Base-by-base conservation (phyloP, 2,113 vertebrate species). In the Eurypyga helias region DNA sequence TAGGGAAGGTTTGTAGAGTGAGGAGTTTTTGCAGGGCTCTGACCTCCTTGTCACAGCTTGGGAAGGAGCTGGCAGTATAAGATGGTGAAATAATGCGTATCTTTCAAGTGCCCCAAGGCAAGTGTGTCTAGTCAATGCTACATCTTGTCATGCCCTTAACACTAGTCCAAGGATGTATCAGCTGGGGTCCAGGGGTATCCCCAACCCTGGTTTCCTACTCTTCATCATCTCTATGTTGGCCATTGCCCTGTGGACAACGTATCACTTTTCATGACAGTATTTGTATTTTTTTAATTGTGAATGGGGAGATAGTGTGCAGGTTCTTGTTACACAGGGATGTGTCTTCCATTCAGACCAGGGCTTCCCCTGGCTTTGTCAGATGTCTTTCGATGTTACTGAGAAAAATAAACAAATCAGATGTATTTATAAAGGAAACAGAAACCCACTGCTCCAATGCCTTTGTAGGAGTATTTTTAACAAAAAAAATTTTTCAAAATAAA, bases 381-480 rank as follows among this genome's bases (percentile, higher is more conserved):
- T 67, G 81, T 93, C 93, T 91, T 73, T 97, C 64, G 13, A 91
- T 95, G 88, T 96, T 96, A 93, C 97, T 87, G 94, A 97, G 97
- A 85, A 91, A 93, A 94, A 85, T 67, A 93, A 96, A 96, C 33
- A 95, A 95, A 97, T 94, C 97, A 97, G 97, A 97, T 96, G 90
- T 96, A 97, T 97, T 97, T 95, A 91, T 93, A 93, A 95, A 96
- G 95, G 92, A 90, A 92, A 95, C 96, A 92, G 90, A 97, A 96
- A 95, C 96, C 94, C 87, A 69, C 96, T 97, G 95, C 97, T 98
- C 98, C 97, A 89, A 98, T 97, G 97, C 97, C 96, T 98, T 98
- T 98, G 97, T 98, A 98, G 98, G 98, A 98, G 97, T 98, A 98
- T 98, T 98, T 98, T 98, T 98, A 98, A 97, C 97, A 96, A 89